A percentile compares a stretch with the other conserved stretches of the same genome.
phyloP scores from a whole-genome alignment of 1,140 invertebrate genomes.

The Thereuonema tuberculata region DNA sequence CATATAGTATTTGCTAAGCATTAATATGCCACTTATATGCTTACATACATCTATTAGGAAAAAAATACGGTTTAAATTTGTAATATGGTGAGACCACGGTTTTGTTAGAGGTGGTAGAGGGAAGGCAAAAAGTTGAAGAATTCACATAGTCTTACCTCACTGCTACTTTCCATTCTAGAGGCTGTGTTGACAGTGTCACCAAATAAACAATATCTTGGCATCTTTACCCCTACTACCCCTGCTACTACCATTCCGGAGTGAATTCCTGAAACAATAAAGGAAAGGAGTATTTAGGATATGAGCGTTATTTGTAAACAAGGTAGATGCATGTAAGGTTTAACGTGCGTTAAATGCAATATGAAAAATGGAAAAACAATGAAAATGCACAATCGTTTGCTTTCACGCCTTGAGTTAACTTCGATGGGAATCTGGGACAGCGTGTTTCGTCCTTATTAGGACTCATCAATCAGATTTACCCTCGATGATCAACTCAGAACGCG shows the following conservation, averaged over 20 bases:
- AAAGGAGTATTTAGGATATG: background rate
- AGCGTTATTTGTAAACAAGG: constrained; percentile 9
- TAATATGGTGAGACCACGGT: background rate
- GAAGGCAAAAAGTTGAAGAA: background rate
- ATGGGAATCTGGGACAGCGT: background rate
- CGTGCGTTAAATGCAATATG: no score
- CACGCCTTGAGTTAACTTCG: background rate
- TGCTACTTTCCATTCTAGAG: constrained; percentile 80
- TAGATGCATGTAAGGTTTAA: background rate
- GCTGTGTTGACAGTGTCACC: constrained; percentile 88
- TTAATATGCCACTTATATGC: background rate
- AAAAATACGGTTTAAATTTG: background rate
- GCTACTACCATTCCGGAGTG: constrained; percentile 84
- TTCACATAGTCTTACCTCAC: constrained; percentile 33
- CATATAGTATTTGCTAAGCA: background rate
- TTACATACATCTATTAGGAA: background rate
- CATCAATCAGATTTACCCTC: no score
- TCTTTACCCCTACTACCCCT: constrained; percentile 87
- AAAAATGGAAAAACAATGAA: constrained; percentile 2
- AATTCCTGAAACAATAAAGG: constrained; percentile 29
- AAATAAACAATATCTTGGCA: constrained; percentile 88
- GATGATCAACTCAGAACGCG: no score
- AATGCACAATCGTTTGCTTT: background rate
- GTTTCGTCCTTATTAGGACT: no score
- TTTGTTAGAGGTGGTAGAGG: background rate